phyloP scores from a whole-genome alignment of 2,113 vertebrate genomes.

The Amphiprion ocellaris region DNA sequence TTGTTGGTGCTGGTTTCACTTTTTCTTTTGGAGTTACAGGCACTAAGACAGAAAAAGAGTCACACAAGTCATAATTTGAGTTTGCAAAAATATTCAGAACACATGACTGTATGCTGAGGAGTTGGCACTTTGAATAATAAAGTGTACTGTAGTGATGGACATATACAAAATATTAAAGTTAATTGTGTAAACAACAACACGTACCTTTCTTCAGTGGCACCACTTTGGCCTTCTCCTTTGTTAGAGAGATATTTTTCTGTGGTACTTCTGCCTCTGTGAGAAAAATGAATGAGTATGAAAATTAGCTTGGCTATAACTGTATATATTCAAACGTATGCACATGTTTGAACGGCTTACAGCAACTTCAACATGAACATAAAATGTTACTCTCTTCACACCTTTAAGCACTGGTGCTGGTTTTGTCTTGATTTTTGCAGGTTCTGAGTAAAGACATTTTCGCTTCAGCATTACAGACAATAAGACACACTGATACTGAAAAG shows the following conservation, averaged over 20 bases:
- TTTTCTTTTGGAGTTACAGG: constrained; percentile 60
- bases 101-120: background rate
- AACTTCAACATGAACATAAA: no score
- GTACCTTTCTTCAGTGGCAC: constrained; percentile 69
- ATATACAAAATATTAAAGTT: background rate
- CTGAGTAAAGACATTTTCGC: constrained; percentile 17
- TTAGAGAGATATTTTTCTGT: constrained; percentile 53
- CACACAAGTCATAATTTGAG: background rate
- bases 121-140: no score
- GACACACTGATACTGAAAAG: background rate
- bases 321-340: no score
- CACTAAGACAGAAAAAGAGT: constrained; percentile 15
- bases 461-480: constrained; percentile 11
- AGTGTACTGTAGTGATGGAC: no score
- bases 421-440: constrained; percentile 42
- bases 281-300: background rate
- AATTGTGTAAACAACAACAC: background rate
- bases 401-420: constrained; percentile 45
- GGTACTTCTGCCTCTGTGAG: constrained; percentile 41
- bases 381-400: constrained; percentile 4
- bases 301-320: no score
- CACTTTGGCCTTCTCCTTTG: constrained; percentile 58
- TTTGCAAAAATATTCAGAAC: background rate
- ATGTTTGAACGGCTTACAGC: no score
- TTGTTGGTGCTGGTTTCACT: background rate